Conservation (phyloP, 2,888 invertebrate genomes). For the Exephanes ischioxanthus region DNA sequence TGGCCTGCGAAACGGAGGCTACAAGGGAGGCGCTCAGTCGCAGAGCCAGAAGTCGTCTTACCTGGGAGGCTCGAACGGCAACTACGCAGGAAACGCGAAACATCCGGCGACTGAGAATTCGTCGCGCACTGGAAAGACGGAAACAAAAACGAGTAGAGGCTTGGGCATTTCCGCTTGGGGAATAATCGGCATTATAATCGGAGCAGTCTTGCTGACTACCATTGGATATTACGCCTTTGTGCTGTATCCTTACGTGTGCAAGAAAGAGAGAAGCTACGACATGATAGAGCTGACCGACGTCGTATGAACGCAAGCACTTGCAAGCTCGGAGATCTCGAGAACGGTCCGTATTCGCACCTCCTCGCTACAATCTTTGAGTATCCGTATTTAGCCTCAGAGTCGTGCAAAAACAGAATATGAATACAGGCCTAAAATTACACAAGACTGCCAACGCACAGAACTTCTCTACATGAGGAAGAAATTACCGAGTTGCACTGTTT, state of each 20-base stretch:
- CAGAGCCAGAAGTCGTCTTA: slow-evolving; percentile 10
- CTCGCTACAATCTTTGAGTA: neutral
- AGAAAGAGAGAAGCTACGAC: slow-evolving; percentile 87
- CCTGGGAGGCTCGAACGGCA: neutral
- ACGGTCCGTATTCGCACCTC: neutral
- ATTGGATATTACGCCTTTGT: slow-evolving; percentile 89
- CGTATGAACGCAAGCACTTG: slow-evolving; percentile 57
- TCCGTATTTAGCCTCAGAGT: no score
- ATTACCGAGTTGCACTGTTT: neutral
- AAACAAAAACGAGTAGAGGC: slow-evolving; percentile 14
- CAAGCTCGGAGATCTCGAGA: neutral
- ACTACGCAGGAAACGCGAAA: neutral
- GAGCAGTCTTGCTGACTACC: slow-evolving; percentile 86
- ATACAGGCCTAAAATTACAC: no score
- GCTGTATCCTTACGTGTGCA: slow-evolving; percentile 89
- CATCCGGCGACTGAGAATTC: neutral
- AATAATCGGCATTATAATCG: slow-evolving; percentile 86
- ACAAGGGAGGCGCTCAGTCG: neutral
- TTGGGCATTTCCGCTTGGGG: slow-evolving; percentile 88
- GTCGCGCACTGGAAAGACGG: neutral
- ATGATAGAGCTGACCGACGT: slow-evolving; percentile 86
- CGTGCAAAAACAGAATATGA: no score
- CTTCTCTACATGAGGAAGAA: neutral
- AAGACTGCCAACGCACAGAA: neutral
- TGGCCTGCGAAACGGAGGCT: slow-evolving; percentile 4